Percentiles rank a stretch among this genome's conserved stretches.
phyloP scores from a whole-genome alignment of 2,113 vertebrate species.

The Dolichallabes microphthalmus region DNA sequence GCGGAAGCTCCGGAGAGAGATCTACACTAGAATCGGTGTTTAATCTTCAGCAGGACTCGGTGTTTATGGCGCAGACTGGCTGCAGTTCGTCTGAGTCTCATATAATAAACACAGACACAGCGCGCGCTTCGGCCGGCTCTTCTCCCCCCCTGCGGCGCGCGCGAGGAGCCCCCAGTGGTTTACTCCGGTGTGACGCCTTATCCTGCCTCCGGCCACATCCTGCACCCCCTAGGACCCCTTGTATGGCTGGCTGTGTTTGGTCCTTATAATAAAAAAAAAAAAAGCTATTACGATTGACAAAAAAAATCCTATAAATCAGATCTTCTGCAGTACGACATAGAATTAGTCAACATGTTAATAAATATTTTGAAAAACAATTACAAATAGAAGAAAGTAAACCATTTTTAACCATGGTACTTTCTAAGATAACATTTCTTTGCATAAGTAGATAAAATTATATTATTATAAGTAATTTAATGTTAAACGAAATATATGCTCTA shows the following conservation, averaged over 20 bases:
- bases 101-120: neutral
- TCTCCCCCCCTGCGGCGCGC: conserved; percentile 24
- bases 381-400: too few relatives aligned
- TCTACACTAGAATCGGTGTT: neutral
- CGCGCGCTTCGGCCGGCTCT: conserved; percentile 6
- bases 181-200: neutral
- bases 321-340: neutral
- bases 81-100: too few relatives aligned
- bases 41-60: neutral
- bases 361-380: neutral
- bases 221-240: neutral
- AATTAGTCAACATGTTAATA: neutral
- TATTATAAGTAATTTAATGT: neutral
- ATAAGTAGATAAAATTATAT: neutral
- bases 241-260: neutral
- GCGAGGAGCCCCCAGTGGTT: neutral
- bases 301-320: neutral
- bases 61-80: neutral
- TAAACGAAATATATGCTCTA: too few relatives aligned
- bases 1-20: neutral
- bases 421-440: too few relatives aligned
- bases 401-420: too few relatives aligned
- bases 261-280: neutral
- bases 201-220: neutral
- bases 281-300: too few relatives aligned